These are phyloP conservation scores for Diorhabda sublineata DNA, from an alignment of 1,140 invertebrate genomes.

Conservation along the genomic window DNA sequence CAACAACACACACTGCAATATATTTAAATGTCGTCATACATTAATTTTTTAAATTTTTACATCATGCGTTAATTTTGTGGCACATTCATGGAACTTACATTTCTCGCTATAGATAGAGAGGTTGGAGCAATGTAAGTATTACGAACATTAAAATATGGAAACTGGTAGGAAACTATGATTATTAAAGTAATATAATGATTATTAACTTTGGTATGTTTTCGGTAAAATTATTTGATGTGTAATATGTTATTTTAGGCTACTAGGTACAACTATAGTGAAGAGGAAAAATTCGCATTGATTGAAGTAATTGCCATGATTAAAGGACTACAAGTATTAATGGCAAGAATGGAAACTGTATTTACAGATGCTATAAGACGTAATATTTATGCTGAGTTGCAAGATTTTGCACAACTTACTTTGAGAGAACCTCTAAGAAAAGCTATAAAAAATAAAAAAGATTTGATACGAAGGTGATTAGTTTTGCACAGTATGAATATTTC, in stretches of 20 bases:
- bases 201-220: background rate
- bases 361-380: conserved; percentile 91
- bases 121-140: no score
- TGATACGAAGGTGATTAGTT: conserved; percentile 73
- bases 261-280: conserved; percentile 94
- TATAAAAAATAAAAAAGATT: conserved; percentile 97
- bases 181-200: background rate
- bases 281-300: conserved; percentile 97
- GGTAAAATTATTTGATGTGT: background rate
- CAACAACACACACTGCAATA: no score
- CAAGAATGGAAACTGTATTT: conserved; percentile 96
- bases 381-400: conserved; percentile 96
- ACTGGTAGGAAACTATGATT: conserved; percentile 17
- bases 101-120: no score
- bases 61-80: no score
- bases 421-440: conserved; percentile 93
- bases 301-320: conserved; percentile 99
- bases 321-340: conserved; percentile 95
- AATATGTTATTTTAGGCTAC: conserved; percentile 65
- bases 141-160: no score
- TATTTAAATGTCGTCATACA: no score
- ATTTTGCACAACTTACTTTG: conserved; percentile 90
- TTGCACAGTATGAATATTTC: no score
- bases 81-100: no score
- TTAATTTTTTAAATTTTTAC: no score